Evolutionary conservation across 2,113 vertebrate genomes (phyloP), one percentile per base, ranked within the genome.

Genomic region (Penelope pileata): DNA sequence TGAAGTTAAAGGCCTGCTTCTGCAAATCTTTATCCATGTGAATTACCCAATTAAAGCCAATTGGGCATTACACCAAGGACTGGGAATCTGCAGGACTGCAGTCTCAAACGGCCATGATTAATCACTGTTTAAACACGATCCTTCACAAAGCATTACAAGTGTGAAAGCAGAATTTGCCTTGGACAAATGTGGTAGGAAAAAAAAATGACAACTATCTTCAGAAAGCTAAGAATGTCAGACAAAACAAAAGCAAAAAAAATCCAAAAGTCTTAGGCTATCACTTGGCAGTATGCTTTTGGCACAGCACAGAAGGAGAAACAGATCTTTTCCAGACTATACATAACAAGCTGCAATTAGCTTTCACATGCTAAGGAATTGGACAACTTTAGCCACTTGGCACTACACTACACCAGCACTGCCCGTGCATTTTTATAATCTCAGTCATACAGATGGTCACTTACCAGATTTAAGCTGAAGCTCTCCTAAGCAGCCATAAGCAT

Each of bases 401-500:
- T 58, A 50, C 32, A 66, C 17, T 32, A 43, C 9, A 27, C 27
- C 48, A 81, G 60, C 9, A 19, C 19, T 47, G 27, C 60, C 47
- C 40, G 10, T 43, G 9, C 12, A 48, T 87, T 92, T 88, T 88
- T 56, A 82, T 38, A 78, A 69, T 63, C 53, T 69, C 58, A n/a
- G 22, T 47, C 17, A 53, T 21, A 40, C 9, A 45, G 40, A 24
- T 3, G 3, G 36, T 38, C 66, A 97, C 98, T 98, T 96, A 98
- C 98, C 98, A 15, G 94, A 96, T 83, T 95, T 97, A 45, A 98
- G 58, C 88, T 97, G 97, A 92, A 98, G 97, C 63, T 98, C 96
- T 48, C 98, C 98, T 83, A 98, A 87, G 84, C 98, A 98, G 73
- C 98, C 98, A 0, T 98, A 98, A 36, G 98, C 98, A 21, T 98